Conservation (phyloP, 1,140 invertebrate species). For the Apis florea region DNA sequence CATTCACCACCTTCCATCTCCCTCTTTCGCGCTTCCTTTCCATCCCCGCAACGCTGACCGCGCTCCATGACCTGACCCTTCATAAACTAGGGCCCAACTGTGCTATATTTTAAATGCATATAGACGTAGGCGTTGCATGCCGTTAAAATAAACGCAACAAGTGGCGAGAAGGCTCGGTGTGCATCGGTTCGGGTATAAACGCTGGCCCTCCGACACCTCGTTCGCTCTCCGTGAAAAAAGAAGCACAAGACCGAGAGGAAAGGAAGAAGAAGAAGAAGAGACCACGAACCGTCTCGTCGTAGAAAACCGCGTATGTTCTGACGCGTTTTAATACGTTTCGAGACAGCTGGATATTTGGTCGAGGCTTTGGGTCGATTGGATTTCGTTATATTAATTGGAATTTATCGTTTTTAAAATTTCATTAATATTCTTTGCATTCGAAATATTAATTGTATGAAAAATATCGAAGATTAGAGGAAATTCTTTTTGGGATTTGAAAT, state of each 20-base stretch:
- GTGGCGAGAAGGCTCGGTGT: slow-evolving; percentile 64
- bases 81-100: slow-evolving; percentile 80
- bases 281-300: slow-evolving; percentile 49
- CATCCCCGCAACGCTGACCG: slow-evolving; percentile 63
- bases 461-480: too few species aligned
- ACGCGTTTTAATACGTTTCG: not conserved
- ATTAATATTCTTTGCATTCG: too few species aligned
- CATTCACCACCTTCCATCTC: not conserved
- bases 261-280: slow-evolving; percentile 51
- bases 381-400: too few species aligned
- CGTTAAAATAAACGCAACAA: slow-evolving; percentile 78
- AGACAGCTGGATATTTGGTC: not conserved
- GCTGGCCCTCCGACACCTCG: slow-evolving; percentile 73
- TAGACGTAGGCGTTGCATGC: slow-evolving; percentile 78
- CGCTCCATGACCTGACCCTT: slow-evolving; percentile 78
- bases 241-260: slow-evolving; percentile 22
- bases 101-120: slow-evolving; percentile 80
- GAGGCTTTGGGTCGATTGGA: not conserved
- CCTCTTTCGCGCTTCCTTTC: slow-evolving; percentile 60
- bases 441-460: too few species aligned
- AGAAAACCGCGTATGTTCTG: not conserved
- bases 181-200: slow-evolving; percentile 73
- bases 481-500: too few species aligned
- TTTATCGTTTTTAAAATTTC: too few species aligned
- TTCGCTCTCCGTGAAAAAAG: slow-evolving; percentile 54